Percentiles rank a stretch among this genome's conserved stretches.
Conservation (phyloP, 2,888 invertebrate species). For the Nipponacmea schrenckii region DNA sequence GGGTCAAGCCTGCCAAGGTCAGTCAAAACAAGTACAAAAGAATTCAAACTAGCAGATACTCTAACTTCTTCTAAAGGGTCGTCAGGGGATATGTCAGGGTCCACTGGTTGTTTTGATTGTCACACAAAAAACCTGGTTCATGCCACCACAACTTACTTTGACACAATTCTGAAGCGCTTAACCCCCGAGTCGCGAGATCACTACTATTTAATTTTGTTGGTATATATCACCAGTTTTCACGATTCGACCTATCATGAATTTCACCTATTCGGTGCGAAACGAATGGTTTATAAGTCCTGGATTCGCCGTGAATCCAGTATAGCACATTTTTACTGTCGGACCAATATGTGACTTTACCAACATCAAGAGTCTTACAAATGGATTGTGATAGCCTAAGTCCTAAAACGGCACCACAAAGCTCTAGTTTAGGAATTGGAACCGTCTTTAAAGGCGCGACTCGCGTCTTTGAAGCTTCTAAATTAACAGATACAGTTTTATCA, state of each 20-base stretch:
- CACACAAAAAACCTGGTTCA: not conserved
- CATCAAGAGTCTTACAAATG: too few species aligned
- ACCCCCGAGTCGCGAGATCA: not conserved
- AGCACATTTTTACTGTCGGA: not conserved
- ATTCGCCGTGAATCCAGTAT: not conserved
- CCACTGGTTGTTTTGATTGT: not conserved
- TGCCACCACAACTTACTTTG: not conserved
- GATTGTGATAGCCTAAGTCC: too few species aligned
- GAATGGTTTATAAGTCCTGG: not conserved
- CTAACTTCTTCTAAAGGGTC: not conserved
- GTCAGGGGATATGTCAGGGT: not conserved
- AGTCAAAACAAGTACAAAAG: not conserved
- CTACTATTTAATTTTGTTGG: not conserved
- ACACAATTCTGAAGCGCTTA: not conserved
- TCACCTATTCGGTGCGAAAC: not conserved
- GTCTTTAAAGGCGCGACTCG: too few species aligned
- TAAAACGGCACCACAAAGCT: too few species aligned
- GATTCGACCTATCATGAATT: not conserved
- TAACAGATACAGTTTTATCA: too few species aligned
- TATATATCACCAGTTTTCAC: conserved; percentile 2
- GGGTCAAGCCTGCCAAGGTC: not conserved
- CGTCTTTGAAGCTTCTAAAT: too few species aligned
- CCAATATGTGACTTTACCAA: not conserved
- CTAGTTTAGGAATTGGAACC: too few species aligned
- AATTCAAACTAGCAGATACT: not conserved